phyloP scores from a whole-genome alignment of 2,888 invertebrate genomes.

The Tachina fera region DNA sequence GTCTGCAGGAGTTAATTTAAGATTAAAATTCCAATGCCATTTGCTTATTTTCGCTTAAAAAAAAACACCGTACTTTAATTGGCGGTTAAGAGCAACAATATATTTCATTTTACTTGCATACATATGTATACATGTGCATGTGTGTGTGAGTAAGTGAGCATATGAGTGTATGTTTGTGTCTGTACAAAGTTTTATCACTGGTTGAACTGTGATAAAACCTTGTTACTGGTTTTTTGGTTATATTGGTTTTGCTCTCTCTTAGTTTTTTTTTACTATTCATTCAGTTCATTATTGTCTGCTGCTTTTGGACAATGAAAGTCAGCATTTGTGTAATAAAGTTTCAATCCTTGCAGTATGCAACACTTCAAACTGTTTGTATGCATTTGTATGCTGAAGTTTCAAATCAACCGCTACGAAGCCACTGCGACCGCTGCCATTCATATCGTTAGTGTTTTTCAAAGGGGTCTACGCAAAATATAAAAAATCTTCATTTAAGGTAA shows the following conservation, averaged over 20 bases:
- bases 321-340: constrained; percentile 46
- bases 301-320: constrained; percentile 21
- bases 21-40: not conserved
- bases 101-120: constrained; percentile 30
- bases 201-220: constrained; percentile 55
- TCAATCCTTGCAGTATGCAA: not conserved
- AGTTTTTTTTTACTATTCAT: not conserved
- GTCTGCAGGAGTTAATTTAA: constrained; percentile 3
- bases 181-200: constrained; percentile 36
- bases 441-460: no score
- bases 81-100: constrained; percentile 31
- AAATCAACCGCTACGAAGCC: constrained; percentile 16
- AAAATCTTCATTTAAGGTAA: no score
- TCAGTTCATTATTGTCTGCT: constrained; percentile 31
- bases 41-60: not conserved
- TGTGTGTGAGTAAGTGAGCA: not conserved
- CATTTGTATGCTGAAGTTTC: constrained; percentile 47
- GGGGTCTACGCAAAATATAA: no score
- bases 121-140: not conserved
- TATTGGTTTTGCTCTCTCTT: constrained; percentile 18
- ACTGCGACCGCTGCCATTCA: not conserved
- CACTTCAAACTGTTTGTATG: not conserved
- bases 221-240: constrained; percentile 61
- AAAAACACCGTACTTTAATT: constrained; percentile 34
- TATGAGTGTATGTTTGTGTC: not conserved